Evolutionary conservation across 1,140 invertebrate species (phyloP).

Genomic region (Adelges cooleyi): DNA sequence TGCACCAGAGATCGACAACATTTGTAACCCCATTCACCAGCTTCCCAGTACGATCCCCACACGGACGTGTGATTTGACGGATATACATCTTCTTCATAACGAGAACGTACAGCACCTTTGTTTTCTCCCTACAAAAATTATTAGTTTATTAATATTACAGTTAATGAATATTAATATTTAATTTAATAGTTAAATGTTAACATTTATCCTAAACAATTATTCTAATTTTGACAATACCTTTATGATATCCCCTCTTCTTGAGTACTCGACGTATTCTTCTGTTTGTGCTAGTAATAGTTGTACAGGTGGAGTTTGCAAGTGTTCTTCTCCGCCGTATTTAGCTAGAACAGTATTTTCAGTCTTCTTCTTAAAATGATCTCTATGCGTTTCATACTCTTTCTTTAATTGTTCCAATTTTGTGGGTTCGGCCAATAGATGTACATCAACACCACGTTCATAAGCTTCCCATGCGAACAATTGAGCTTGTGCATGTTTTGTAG

Average conservation of each 20-base stretch:
- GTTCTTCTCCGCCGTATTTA: conserved; percentile 82
- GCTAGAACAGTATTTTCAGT: conserved; percentile 66
- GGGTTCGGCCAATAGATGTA: conserved; percentile 92
- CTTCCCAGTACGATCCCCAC: conserved; percentile 91
- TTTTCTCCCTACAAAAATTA: conserved; percentile 56
- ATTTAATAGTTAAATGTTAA: not conserved
- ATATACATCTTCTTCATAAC: conserved; percentile 90
- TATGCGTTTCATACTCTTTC: conserved; percentile 80
- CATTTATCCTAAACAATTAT: not conserved
- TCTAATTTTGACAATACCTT: conserved; percentile 39
- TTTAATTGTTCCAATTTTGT: conserved; percentile 90
- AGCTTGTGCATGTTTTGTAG: conserved; percentile 73
- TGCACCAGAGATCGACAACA: conserved; percentile 93
- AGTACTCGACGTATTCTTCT: conserved; percentile 94
- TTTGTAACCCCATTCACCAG: conserved; percentile 87
- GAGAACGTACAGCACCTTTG: conserved; percentile 69
- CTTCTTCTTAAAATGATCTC: conserved; percentile 43
- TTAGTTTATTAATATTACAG: not conserved
- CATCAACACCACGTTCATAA: conserved; percentile 83
- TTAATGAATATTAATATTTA: not conserved
- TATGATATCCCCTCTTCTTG: conserved; percentile 73
- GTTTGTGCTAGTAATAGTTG: conserved; percentile 85
- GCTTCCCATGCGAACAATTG: conserved; percentile 99
- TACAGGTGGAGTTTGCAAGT: conserved; percentile 73
- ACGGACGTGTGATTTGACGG: conserved; percentile 87